Base-by-base conservation (phyloP, 2,888 invertebrate species). In the Tillus elongatus region DNA sequence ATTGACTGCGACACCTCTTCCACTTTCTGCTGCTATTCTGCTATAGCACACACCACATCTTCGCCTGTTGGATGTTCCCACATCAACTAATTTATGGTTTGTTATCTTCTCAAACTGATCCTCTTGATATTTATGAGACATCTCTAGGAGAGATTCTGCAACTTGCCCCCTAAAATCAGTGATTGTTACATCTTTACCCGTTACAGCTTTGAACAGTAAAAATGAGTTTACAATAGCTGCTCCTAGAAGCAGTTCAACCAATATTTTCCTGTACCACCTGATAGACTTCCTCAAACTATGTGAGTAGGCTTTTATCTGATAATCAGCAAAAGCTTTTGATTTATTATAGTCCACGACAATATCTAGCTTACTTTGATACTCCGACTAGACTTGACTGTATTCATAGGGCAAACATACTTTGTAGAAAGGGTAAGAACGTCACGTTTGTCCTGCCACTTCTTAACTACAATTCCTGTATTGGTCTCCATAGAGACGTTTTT, bases 341-440 rank as follows among this genome's bases (percentile, higher is more conserved):
- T 19, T 19, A 19, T 19, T 19, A 19, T 19, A 19, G 6, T 19
- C 24, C 24, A 19, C n/a, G n/a, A 19, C n/a, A n/a, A 19, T 19
- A 8, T 8, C 6, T 19, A n/a, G 24, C n/a, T 19, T 19, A 19
- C n/a, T 19, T 19, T n/a, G n/a, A 19, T 19, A 19, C n/a, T 19
- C n/a, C 24, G 24, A 19, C 6, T 19, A 19, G 24, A 19, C 24
- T 8, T n/a, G 6, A 19, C n/a, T n/a, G 24, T 19, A 19, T 19
- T n/a, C n/a, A n/a, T n/a, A n/a, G n/a, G n/a, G n/a, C n/a, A n/a
- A 19, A 8, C 24, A 19, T 19, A n/a, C n/a, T 19, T 19, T 19
- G 24, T 19, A 19, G 6, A 8, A 6, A 19, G 24, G n/a, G n/a
- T n/a, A 19, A 19, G 24, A 19, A 19, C 24, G n/a, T 19, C 24